These are phyloP conservation scores for Nerophis ophidion DNA, from an alignment of 2,113 vertebrate genomes.

Conservation along the genomic window DNA sequence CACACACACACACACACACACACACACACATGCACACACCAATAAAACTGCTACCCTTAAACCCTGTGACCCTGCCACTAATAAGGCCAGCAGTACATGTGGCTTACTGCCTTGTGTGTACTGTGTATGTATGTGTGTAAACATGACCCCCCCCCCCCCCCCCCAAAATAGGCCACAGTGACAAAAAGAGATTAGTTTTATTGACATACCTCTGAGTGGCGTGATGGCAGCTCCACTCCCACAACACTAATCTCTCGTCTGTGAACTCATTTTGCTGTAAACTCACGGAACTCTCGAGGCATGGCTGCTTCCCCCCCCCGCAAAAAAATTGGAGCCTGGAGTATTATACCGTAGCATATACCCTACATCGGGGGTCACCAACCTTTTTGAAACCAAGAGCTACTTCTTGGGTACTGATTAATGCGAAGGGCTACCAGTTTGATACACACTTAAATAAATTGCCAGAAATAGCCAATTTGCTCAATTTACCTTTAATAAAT, in stretches of 20 bases:
- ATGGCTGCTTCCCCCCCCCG: too few relatives aligned
- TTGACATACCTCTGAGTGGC: conserved; percentile 38
- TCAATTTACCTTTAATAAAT: too few relatives aligned
- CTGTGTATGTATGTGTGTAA: background rate
- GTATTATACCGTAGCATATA: too few relatives aligned
- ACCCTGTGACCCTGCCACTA: background rate
- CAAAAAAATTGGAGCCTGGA: too few relatives aligned
- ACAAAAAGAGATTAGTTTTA: conserved; percentile 34
- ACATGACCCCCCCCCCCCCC: conserved; percentile 8
- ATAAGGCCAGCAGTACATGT: background rate
- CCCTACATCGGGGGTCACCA: too few relatives aligned
- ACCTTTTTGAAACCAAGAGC: too few relatives aligned
- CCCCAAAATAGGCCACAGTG: conserved; percentile 51
- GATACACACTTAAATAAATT: too few relatives aligned
- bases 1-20: background rate
- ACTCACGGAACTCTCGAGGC: too few relatives aligned
- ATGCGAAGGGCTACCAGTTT: too few relatives aligned
- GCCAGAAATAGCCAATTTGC: too few relatives aligned
- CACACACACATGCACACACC: background rate
- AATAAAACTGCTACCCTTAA: background rate
- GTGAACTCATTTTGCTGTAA: background rate
- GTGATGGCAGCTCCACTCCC: conserved; percentile 22
- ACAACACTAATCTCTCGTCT: conserved; percentile 27
- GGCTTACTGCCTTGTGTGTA: too few relatives aligned
- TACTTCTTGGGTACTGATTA: too few relatives aligned